Evolutionary conservation across 2,113 vertebrate species (phyloP).

Genomic region (Megaptera novaeangliae): DNA sequence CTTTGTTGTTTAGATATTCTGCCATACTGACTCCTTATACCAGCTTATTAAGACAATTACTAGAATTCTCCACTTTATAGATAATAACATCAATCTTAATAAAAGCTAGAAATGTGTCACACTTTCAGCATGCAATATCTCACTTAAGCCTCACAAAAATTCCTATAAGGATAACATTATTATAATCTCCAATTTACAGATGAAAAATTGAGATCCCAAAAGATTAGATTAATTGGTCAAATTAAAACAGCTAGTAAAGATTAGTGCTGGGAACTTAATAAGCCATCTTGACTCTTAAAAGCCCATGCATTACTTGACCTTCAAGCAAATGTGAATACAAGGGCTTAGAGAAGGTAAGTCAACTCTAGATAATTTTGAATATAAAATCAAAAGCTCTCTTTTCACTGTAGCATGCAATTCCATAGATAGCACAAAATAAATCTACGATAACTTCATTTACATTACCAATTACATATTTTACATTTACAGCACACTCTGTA

Average conservation of each 20-base stretch:
- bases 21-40: neutral
- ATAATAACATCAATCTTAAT: neutral
- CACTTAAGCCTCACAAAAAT: neutral
- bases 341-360: neutral
- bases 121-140: neutral
- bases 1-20: neutral
- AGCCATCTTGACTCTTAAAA: neutral
- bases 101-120: neutral
- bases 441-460: neutral
- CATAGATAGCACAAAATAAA: neutral
- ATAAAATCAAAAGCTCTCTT: neutral
- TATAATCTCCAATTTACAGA: neutral
- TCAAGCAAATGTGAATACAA: neutral
- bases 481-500: neutral
- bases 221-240: neutral
- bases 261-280: neutral
- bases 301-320: neutral
- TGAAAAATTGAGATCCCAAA: neutral
- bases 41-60: neutral
- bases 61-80: neutral
- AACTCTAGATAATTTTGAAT: neutral
- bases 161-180: neutral
- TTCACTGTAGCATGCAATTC: neutral
- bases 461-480: neutral
- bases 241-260: neutral